Percentiles rank a stretch among this genome's conserved stretches.
phyloP scores from a whole-genome alignment of 2,888 invertebrate species.

The Mystacides longicornis region DNA sequence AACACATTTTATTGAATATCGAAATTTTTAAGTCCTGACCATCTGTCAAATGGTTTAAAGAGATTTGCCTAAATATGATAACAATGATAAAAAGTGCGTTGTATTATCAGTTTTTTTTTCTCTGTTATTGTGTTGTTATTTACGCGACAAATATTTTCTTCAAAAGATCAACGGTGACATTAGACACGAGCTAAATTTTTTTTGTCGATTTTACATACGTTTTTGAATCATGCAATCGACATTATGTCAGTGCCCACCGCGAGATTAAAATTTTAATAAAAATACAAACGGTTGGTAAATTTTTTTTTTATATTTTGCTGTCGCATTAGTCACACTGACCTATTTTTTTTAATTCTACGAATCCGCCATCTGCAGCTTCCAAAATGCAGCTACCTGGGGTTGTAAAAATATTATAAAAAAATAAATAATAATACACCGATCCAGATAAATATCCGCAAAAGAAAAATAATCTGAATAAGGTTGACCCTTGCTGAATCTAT shows the following conservation, averaged over 20 bases:
- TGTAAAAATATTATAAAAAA: neutral
- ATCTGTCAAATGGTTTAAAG: no score
- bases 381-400: constrained; percentile 18
- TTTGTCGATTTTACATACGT: neutral
- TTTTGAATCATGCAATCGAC: neutral
- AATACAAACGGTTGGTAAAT: constrained; percentile 22
- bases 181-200: constrained; percentile 15
- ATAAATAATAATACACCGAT: no score
- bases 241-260: constrained; percentile 1
- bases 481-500: constrained; percentile 22
- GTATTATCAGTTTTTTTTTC: no score
- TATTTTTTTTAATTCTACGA: constrained; percentile 20
- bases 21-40: no score
- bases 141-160: neutral
- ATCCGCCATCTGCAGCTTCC: constrained; percentile 8
- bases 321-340: constrained; percentile 26
- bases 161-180: constrained; percentile 12
- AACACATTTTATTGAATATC: no score
- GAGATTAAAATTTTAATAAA: constrained; percentile 11
- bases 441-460: constrained; percentile 8
- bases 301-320: constrained; percentile 17
- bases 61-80: no score
- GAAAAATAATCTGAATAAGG: constrained; percentile 17
- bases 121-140: neutral
- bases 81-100: no score